phyloP scores from a whole-genome alignment of 2,888 invertebrate genomes.

The Chouioia cunea region DNA sequence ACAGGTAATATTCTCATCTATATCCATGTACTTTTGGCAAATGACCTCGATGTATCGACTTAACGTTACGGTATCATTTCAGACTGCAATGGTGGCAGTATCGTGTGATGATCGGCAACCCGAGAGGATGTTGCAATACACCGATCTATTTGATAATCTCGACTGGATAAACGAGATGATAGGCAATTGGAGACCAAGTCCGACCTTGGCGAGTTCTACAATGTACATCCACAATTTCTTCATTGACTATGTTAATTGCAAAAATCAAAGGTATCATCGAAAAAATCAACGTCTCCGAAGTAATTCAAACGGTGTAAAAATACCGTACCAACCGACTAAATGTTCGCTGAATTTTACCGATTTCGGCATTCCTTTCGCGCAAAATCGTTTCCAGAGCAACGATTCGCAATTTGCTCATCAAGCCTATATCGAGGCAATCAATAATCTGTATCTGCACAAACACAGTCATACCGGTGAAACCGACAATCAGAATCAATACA shows the following conservation, averaged over 20 bases:
- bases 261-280: constrained; percentile 35
- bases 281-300: neutral
- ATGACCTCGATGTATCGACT: no score
- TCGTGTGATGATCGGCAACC: constrained; percentile 55
- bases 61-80: neutral
- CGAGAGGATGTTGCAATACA: constrained; percentile 48
- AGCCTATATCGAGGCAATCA: neutral
- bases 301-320: neutral
- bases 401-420: neutral
- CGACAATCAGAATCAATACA: no score
- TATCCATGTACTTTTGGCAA: no score
- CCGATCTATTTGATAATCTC: constrained; percentile 50
- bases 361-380: neutral
- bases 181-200: neutral
- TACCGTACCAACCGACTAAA: neutral
- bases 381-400: neutral
- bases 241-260: constrained; percentile 49
- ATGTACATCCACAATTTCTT: constrained; percentile 54
- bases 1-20: constrained; percentile 47
- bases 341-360: neutral
- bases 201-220: constrained; percentile 38
- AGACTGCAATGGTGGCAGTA: constrained; percentile 50
- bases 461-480: no score
- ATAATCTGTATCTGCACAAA: constrained; percentile 4
- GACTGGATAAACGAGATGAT: constrained; percentile 49